Conservation (phyloP, 2,797 vertebrate species). For the Triplophysa bombifrons region DNA sequence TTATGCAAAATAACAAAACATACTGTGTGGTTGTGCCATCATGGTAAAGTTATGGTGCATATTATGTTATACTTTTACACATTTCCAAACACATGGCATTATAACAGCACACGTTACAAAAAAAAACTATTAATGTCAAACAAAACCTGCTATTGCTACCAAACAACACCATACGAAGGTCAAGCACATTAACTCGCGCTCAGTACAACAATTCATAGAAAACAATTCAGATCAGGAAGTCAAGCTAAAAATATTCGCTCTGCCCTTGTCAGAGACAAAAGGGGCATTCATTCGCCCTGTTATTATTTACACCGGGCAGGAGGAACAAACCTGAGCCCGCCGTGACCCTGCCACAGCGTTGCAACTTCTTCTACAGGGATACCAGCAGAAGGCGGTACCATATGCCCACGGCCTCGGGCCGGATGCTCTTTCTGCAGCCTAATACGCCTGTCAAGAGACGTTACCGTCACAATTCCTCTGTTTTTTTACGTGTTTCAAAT, state of each 20-base stretch:
- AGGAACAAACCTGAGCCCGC: slow-evolving; percentile 81
- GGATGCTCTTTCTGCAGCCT: slow-evolving; percentile 93
- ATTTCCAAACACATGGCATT: neutral
- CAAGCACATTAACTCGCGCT: slow-evolving; percentile 11
- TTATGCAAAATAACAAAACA: neutral
- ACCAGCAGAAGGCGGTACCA: slow-evolving; percentile 91
- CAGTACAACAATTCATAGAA: neutral
- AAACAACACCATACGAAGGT: slow-evolving; percentile 22
- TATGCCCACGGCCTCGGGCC: slow-evolving; percentile 88
- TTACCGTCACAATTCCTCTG: slow-evolving; percentile 84
- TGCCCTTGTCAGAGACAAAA: slow-evolving; percentile 60
- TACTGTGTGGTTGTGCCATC: neutral
- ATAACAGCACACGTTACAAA: neutral
- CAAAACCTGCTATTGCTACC: neutral
- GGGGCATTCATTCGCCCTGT: slow-evolving; percentile 61
- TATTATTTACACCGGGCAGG: slow-evolving; percentile 77
- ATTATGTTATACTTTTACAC: neutral
- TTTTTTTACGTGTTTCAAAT: slow-evolving; percentile 74
- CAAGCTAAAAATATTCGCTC: slow-evolving; percentile 49
- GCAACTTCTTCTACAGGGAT: slow-evolving; percentile 82
- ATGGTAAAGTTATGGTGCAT: neutral
- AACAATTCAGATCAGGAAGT: slow-evolving; percentile 43
- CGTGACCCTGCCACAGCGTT: slow-evolving; percentile 81
- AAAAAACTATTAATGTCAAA: neutral
- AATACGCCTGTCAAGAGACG: slow-evolving; percentile 95